A percentile compares a stretch with the other conserved stretches of the same genome.
Conservation (phyloP, 2,888 invertebrate species). For the Melitaea athalia region DNA sequence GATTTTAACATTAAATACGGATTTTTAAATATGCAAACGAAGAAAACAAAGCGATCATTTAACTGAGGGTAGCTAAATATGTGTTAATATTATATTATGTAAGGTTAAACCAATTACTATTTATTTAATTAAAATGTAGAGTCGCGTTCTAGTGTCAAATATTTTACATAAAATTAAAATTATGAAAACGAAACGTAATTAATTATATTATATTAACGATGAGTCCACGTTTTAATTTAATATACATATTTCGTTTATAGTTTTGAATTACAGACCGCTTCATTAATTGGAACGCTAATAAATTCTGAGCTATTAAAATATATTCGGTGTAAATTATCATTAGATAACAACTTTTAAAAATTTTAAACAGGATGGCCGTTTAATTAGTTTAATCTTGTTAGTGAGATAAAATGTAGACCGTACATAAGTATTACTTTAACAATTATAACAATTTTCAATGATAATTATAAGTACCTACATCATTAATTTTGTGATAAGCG, state of each 20-base stretch:
- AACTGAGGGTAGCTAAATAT: too few species aligned
- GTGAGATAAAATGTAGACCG: slow-evolving; percentile 31
- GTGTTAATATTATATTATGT: too few species aligned
- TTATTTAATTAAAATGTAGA: not conserved
- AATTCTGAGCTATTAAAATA: slow-evolving; percentile 22
- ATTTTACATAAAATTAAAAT: slow-evolving; percentile 7
- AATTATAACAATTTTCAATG: slow-evolving; percentile 38
- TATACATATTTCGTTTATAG: slow-evolving; percentile 3
- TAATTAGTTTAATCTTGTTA: slow-evolving; percentile 36
- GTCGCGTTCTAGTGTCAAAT: not conserved
- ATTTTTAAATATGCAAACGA: too few species aligned
- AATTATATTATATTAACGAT: slow-evolving; percentile 6
- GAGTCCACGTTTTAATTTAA: slow-evolving; percentile 12
- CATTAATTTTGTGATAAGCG: slow-evolving; percentile 38
- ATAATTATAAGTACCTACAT: slow-evolving; percentile 36
- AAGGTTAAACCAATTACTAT: not conserved
- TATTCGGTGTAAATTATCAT: slow-evolving; percentile 24
- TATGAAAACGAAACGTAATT: slow-evolving; percentile 1
- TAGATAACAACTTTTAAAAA: slow-evolving; percentile 16
- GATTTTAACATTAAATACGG: too few species aligned
- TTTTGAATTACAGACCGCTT: slow-evolving; percentile 14
- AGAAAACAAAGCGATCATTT: too few species aligned
- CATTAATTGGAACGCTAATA: slow-evolving; percentile 23
- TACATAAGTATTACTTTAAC: slow-evolving; percentile 30
- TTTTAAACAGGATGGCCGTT: slow-evolving; percentile 21